Evolutionary conservation across 2,113 vertebrate genomes (phyloP).

Genomic region (Mus spicilegus): DNA sequence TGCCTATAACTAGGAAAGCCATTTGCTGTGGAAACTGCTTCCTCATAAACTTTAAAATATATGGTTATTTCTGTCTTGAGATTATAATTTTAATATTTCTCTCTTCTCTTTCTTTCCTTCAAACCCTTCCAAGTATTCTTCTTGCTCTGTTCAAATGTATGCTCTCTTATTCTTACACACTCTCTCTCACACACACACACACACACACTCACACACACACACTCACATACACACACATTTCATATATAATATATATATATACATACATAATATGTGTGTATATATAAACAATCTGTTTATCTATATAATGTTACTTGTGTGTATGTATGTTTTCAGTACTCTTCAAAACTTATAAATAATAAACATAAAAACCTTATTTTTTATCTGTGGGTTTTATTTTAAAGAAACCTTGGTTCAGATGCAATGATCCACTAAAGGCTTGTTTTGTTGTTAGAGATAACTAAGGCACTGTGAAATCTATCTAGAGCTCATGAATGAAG

Average conservation of each 20-base stretch:
- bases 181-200: background rate
- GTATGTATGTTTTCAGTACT: background rate
- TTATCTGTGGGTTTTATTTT: background rate
- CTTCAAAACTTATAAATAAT: background rate
- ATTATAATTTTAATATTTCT: background rate
- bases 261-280: background rate
- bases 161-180: background rate
- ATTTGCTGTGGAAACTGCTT: background rate
- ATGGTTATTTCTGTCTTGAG: background rate
- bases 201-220: background rate
- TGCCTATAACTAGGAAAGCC: background rate
- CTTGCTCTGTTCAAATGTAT: background rate
- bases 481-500: background rate
- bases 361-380: background rate
- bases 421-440: background rate
- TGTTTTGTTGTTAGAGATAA: background rate
- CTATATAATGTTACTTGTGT: background rate
- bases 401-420: background rate
- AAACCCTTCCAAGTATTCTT: background rate
- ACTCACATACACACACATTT: too few species aligned
- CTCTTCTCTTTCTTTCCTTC: background rate
- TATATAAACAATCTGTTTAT: background rate
- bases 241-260: too few species aligned
- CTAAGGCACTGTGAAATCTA: background rate
- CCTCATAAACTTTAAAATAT: background rate